A percentile compares a stretch with the other conserved stretches of the same genome.
phyloP scores from a whole-genome alignment of 2,113 vertebrate genomes.

The Phrynocephalus versicolor region DNA sequence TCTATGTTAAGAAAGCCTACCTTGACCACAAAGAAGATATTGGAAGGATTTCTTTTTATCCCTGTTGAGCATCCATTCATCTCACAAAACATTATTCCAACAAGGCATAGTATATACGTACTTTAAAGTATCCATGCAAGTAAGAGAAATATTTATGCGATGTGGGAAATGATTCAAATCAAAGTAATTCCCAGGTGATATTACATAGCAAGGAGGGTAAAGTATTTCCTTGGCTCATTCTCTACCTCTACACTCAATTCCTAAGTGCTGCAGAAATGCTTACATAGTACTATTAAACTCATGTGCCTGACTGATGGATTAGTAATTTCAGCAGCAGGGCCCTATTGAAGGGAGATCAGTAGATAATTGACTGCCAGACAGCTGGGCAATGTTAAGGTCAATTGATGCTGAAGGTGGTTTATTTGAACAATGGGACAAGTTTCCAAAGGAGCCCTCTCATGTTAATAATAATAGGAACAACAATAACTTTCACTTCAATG shows the following conservation, averaged over 20 bases:
- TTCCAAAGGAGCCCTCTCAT: conserved; percentile 71
- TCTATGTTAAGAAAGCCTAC: too few species aligned
- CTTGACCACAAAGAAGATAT: too few species aligned
- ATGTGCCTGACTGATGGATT: conserved; percentile 72
- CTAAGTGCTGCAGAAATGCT: conserved; percentile 57
- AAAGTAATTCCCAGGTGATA: neutral
- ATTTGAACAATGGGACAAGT: conserved; percentile 68
- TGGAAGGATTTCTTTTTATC: too few species aligned
- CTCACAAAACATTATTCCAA: neutral
- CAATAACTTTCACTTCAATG: conserved; percentile 66
- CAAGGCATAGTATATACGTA: too few species aligned
- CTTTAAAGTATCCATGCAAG: neutral
- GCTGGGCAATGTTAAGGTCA: conserved; percentile 76
- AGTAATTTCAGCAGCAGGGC: conserved; percentile 71
- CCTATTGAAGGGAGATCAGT: conserved; percentile 72
- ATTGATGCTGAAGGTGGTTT: conserved; percentile 71
- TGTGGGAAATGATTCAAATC: neutral
- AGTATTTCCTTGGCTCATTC: conserved; percentile 44
- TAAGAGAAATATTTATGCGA: neutral
- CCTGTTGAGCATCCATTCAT: neutral
- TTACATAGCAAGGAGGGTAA: conserved; percentile 14
- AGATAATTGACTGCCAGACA: conserved; percentile 78
- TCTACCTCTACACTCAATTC: conserved; percentile 33
- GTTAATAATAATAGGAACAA: conserved; percentile 69
- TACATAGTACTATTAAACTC: conserved; percentile 62